Conservation (phyloP, 2,113 vertebrate species). For the Tamias sibiricus region DNA sequence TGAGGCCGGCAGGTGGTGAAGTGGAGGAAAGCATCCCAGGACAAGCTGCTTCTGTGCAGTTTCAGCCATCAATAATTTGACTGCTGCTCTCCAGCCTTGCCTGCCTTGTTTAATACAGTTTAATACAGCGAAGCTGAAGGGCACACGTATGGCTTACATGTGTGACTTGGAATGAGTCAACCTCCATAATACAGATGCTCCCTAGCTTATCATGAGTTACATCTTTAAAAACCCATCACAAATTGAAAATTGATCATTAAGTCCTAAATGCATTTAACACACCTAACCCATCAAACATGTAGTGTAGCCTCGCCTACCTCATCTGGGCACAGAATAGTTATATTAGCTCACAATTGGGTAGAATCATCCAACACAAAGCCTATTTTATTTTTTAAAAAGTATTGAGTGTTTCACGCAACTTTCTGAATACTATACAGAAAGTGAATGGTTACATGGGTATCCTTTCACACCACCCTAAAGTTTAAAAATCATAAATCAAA, state of each 20-base stretch:
- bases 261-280: not conserved
- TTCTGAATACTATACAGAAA: not conserved
- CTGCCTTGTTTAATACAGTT: no score
- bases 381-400: not conserved
- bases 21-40: not conserved
- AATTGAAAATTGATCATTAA: not conserved
- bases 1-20: not conserved
- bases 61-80: not conserved
- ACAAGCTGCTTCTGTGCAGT: not conserved
- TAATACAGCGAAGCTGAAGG: not conserved
- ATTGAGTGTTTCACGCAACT: not conserved
- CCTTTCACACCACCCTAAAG: not conserved
- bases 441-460: not conserved
- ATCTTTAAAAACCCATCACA: not conserved
- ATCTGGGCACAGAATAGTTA: not conserved
- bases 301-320: not conserved
- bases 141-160: rapidly evolving
- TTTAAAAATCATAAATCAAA: not conserved
- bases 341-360: not conserved
- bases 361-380: not conserved
- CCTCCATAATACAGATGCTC: not conserved
- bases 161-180: no score
- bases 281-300: not conserved
- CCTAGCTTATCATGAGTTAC: not conserved
- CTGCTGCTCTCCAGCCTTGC: not conserved